These are phyloP conservation scores for Zapornia atra DNA, from an alignment of 2,113 vertebrate genomes.

Conservation along the genomic window DNA sequence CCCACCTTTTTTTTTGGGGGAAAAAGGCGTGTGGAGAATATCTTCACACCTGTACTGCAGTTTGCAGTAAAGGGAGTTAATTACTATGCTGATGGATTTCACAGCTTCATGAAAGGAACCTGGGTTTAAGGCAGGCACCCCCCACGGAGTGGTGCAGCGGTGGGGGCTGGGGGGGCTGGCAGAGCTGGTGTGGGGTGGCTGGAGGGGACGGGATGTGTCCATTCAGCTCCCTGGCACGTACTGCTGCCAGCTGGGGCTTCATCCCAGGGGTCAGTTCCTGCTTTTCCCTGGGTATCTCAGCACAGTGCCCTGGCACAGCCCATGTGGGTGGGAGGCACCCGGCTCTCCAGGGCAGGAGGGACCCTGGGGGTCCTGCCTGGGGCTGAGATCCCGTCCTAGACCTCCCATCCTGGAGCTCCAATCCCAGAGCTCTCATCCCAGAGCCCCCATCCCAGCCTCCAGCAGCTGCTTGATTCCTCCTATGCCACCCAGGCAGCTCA, in stretches of 20 bases:
- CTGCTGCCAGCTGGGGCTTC: neutral
- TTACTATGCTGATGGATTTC: conserved; percentile 36
- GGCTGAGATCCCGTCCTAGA: neutral
- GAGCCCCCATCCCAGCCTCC: neutral
- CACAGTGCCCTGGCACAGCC: neutral
- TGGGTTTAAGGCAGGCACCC: accelerated
- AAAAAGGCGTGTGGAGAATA: neutral
- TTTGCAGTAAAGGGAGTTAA: conserved; percentile 42
- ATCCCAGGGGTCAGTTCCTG: neutral
- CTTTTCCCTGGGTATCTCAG: neutral
- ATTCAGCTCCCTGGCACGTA: too few species aligned
- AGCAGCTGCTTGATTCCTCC: neutral
- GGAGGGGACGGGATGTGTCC: accelerated
- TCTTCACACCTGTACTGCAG: conserved; percentile 10
- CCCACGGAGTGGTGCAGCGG: accelerated
- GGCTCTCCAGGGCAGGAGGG: neutral
- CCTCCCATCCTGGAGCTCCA: neutral
- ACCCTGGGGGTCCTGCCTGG: neutral
- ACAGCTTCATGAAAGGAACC: neutral
- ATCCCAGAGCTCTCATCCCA: too few species aligned
- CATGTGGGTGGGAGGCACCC: accelerated
- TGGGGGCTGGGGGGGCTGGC: accelerated
- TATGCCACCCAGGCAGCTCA: too few species aligned
- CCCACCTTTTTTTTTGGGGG: neutral
- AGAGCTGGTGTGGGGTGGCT: neutral